Base-by-base conservation (phyloP, 1,140 invertebrate genomes). In the Eulimnadia texana region DNA sequence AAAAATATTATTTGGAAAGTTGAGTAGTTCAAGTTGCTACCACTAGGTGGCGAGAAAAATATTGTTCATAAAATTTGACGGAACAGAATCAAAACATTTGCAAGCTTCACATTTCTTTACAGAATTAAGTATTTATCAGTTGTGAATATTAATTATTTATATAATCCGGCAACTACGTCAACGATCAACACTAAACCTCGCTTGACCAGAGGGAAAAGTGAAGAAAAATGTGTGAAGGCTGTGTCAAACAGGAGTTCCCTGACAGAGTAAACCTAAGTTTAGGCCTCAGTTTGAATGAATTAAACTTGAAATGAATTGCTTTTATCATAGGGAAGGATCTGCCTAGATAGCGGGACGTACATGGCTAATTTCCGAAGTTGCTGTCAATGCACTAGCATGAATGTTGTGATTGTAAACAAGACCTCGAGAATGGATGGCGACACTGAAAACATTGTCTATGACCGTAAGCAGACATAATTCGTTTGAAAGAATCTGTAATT, bases 331-430 rank as follows among this genome's bases (percentile, higher is more conserved):
- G 61, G 53, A 22, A 58, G 53, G 50, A 64, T 64, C 28, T 65
- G 65, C 47, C 52, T 65, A 20, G 65, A 66, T 28, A 63, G 57
- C n/a, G 65, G 65, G 16, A 47, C 64, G 11, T 66, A 66, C 47
- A 51, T 66, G 25, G 23, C 56, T 10, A 66, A 66, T 33, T 57
- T 63, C 28, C 19, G 55, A 50, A 47, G 28, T 50, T 66, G 65
- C 51, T 52, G 49, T 27, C 47, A 62, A 20, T 66, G 65, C 49
- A 42, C 50, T 25, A 27, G 29, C 19, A 64, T 42, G 29, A 51
- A 66, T n/a, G 22, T 54, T 1, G n/a, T 61, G 0, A 13, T 50
- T 16, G n/a, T 57, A 23, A 58, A 52, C 3, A 66, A 64, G 50
- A 60, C 29, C 25, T 3, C 57, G 1, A 20, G 49, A 10, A 58